Base-by-base conservation (phyloP, 2,113 vertebrate genomes). In the Motacilla alba region DNA sequence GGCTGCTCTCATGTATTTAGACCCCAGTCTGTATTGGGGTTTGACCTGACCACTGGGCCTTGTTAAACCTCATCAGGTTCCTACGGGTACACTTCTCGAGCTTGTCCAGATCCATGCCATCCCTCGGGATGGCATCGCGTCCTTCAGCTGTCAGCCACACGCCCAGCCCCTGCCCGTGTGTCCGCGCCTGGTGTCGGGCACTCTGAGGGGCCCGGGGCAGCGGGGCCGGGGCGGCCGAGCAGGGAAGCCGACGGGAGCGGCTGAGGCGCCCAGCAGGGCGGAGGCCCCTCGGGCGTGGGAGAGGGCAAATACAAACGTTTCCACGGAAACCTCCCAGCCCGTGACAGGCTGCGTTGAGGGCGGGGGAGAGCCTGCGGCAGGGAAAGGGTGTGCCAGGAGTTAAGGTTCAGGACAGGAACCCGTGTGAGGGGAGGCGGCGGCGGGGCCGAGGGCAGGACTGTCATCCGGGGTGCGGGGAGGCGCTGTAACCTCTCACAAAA, bases 361-460 rank as follows among this genome's bases (percentile, higher is more conserved):
- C 3, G 19, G 12, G 12, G 3, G 22, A 41, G 22, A 59, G 44
- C 16, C 20, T 33, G 27, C 39, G 8, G 15, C 60, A 39, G 13
- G 33, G 53, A 52, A 52, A 41, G 41, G 39, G 24, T 6, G 46
- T 21, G 23, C 15, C 23, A 8, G 6, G 24, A 21, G 19, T 15
- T 46, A 46, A 10, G 11, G 33, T 1, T 58, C 16, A 11, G 33
- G 20, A 30, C 5, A 8, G 37, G 11, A 11, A 10, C 19, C 22
- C 3, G 2, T 3, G 2, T 16, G 33, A 39, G 31, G 11, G n/a
- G 37, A 7, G 47, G 52, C 0, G 4, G 63, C 1, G 5, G 55
- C 28, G 4, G 30, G 8, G 28, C 33, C 10, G 10, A 21, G 6
- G 12, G 26, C 18, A 10, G 23, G 20, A 24, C 23, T 13, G 63